Evolutionary conservation across 2,888 invertebrate genomes (phyloP).

Genomic region (Eutolmus rufibarbis): DNA sequence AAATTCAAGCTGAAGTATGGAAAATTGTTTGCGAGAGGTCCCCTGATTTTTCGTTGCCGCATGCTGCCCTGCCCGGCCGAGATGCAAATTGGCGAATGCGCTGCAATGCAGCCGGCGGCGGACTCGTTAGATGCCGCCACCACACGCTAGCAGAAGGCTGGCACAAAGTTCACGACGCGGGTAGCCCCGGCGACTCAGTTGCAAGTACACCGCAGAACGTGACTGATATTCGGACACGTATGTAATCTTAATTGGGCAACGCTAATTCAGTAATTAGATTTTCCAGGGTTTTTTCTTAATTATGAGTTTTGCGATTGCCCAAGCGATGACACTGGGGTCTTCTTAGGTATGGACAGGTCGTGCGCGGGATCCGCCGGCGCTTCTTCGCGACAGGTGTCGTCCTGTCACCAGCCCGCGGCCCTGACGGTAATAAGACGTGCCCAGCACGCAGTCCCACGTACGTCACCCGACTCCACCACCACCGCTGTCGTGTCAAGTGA

Average conservation of each 20-base stretch:
- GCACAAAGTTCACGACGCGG: constrained; percentile 15
- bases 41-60: background rate
- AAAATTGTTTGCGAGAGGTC: constrained; percentile 20
- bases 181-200: background rate
- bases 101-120: background rate
- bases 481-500: background rate
- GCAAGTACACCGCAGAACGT: constrained; percentile 18
- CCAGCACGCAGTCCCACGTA: constrained; percentile 35
- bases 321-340: background rate
- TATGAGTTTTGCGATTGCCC: background rate
- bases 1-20: constrained; percentile 7
- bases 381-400: background rate
- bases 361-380: background rate
- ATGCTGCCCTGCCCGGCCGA: background rate
- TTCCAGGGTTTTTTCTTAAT: background rate
- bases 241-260: constrained; percentile 35
- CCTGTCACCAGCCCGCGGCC: background rate
- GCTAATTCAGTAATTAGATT: constrained; percentile 12
- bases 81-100: background rate
- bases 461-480: background rate
- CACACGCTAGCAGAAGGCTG: constrained; percentile 21
- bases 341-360: background rate
- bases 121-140: background rate
- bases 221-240: constrained; percentile 36
- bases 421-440: constrained; percentile 21